Conservation (phyloP, 2,797 vertebrate species). For the Cyclura pinguis region DNA sequence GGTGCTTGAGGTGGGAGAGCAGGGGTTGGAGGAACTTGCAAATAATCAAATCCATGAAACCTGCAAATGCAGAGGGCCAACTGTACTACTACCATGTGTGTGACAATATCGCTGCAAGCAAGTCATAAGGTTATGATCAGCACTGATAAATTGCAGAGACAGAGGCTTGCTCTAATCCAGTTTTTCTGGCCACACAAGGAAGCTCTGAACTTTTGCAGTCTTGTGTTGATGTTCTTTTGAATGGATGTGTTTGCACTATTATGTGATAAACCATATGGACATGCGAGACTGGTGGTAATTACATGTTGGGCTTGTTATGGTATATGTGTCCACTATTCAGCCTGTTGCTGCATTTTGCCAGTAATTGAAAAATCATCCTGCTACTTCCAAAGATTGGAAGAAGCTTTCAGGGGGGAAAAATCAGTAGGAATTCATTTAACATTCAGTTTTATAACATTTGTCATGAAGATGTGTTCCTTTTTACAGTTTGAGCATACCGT, state of each 20-base stretch:
- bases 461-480: conserved; percentile 55
- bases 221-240: conserved; percentile 49
- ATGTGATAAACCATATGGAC: conserved; percentile 35
- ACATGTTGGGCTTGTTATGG: conserved; percentile 50
- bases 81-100: not conserved
- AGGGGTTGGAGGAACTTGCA: too few species aligned
- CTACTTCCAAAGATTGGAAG: conserved; percentile 52
- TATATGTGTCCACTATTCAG: not conserved
- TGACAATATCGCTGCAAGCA: conserved; percentile 24
- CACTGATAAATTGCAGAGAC: conserved; percentile 31
- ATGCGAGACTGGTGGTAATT: conserved; percentile 17
- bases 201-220: conserved; percentile 4
- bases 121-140: conserved; percentile 18
- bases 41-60: too few species aligned
- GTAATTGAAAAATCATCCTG: conserved; percentile 60
- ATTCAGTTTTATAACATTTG: conserved; percentile 45
- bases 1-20: too few species aligned
- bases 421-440: conserved; percentile 47
- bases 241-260: conserved; percentile 2
- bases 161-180: conserved; percentile 26
- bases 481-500: conserved; percentile 56
- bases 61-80: too few species aligned
- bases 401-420: conserved; percentile 50
- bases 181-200: conserved; percentile 44
- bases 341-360: conserved; percentile 36